phyloP scores from a whole-genome alignment of 2,113 vertebrate genomes.

The Rhinopomastus cyanomelas region DNA sequence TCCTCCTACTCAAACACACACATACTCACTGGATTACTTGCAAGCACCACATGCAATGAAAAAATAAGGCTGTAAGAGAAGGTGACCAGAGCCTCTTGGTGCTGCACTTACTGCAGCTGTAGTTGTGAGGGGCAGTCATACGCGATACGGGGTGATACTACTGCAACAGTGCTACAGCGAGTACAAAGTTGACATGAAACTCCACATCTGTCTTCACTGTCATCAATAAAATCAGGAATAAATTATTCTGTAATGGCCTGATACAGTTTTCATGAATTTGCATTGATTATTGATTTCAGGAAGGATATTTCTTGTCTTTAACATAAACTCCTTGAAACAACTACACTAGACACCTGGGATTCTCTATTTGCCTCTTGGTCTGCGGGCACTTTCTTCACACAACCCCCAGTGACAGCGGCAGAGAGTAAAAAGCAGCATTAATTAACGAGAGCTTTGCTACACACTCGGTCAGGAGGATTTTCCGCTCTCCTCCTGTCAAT shows the following conservation, averaged over 20 bases:
- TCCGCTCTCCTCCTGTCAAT: background rate
- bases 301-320: background rate
- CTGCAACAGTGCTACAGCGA: background rate
- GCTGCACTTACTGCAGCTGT: background rate
- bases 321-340: background rate
- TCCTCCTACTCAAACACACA: background rate
- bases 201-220: background rate
- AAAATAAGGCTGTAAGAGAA: background rate
- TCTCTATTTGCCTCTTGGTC: background rate
- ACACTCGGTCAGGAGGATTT: background rate
- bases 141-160: background rate
- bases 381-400: background rate
- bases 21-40: background rate
- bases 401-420: background rate
- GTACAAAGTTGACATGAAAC: background rate
- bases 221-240: background rate
- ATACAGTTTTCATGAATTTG: background rate
- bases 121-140: background rate
- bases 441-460: background rate
- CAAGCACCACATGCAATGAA: background rate
- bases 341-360: background rate
- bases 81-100: background rate
- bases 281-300: background rate
- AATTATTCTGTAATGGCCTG: background rate
- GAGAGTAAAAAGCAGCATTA: background rate